Base-by-base conservation (phyloP, 2,797 vertebrate species). In the Moxostoma hubbsi region DNA sequence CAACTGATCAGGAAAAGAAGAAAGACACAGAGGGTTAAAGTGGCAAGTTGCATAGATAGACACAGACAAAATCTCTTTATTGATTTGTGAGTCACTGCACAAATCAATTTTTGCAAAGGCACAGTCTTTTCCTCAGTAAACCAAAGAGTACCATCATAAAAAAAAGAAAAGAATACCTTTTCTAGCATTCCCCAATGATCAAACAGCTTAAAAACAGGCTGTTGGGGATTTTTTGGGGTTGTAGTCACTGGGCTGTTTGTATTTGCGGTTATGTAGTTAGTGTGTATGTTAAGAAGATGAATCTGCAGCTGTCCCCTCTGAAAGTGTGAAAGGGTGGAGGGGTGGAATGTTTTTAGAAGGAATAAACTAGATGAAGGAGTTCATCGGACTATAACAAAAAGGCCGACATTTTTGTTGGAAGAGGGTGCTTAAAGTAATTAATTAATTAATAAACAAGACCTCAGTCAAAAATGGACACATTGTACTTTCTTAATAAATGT, bases 181-280 rank as follows among this genome's bases (percentile, higher is more conserved):
- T 67, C 53, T 36, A 36, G 15, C 43, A 15, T 54, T 68, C 51
- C n/a, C 75, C 16, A 62, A 69, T 77, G 66, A 69, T 61, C 57
- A 62, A 69, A 61, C 47, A 51, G 55, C 24, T 1, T 50, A 43
- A 68, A 55, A 76, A 50, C 75, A 68, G 36, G 36, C 69, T 69
- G 65, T 77, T 67, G 59, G 65, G 16, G 53, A 62, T 47, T 64
- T 24, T 74, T 74, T 74, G 72, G 49, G 43, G 16, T 77, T 61
- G 75, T 45, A 77, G 55, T 68, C 75, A 50, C 66, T 45, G 24
- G n/a, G 57, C 65, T 77, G 49, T 77, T 77, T 61, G 66, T 68
- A 46, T 69, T 77, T 77, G 75, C 0, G 66, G 75, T 77, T 62
- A 58, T 62, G 75, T 4, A 65, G 75, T 77, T 50, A 76, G 74